Conservation (phyloP, 1,140 invertebrate genomes). For the Lysiphlebus fabarum region DNA sequence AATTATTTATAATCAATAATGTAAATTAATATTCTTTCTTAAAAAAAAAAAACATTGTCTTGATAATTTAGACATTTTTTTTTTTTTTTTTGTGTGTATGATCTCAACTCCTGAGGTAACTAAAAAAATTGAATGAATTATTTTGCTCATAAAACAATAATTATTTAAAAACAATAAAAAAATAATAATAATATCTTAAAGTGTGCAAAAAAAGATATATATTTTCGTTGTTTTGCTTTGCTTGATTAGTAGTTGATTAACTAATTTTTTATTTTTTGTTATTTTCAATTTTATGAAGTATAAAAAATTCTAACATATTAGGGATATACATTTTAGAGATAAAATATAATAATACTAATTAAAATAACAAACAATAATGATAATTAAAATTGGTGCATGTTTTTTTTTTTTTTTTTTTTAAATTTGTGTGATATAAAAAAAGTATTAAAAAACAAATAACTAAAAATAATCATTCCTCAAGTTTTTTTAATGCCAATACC, state of each 20-base stretch:
- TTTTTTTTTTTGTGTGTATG: constrained; percentile 41
- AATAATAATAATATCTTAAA: constrained; percentile 17
- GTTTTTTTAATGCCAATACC: constrained; percentile 73
- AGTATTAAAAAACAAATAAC: constrained; percentile 19
- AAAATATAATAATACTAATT: neutral
- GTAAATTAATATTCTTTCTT: neutral
- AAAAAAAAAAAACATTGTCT: too few species aligned
- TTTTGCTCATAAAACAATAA: neutral
- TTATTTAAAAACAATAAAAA: constrained; percentile 29
- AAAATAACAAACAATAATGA: neutral
- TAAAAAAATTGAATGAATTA: constrained; percentile 26
- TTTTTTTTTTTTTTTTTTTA: too few species aligned
- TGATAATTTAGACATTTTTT: neutral
- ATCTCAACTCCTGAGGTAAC: constrained; percentile 56
- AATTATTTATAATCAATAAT: constrained; percentile 34
- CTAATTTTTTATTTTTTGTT: constrained; percentile 24
- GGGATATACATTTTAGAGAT: too few species aligned
- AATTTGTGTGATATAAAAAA: neutral
- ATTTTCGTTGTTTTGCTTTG: constrained; percentile 35
- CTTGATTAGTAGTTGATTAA: constrained; percentile 29
- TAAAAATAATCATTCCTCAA: constrained; percentile 60
- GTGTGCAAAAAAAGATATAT: constrained; percentile 29
- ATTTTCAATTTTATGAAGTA: constrained; percentile 20
- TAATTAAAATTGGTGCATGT: neutral
- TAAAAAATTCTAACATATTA: neutral